A percentile compares a stretch with the other conserved stretches of the same genome.
Evolutionary conservation across 2,797 vertebrate genomes (phyloP).

Genomic region (Myotis vivesi): DNA sequence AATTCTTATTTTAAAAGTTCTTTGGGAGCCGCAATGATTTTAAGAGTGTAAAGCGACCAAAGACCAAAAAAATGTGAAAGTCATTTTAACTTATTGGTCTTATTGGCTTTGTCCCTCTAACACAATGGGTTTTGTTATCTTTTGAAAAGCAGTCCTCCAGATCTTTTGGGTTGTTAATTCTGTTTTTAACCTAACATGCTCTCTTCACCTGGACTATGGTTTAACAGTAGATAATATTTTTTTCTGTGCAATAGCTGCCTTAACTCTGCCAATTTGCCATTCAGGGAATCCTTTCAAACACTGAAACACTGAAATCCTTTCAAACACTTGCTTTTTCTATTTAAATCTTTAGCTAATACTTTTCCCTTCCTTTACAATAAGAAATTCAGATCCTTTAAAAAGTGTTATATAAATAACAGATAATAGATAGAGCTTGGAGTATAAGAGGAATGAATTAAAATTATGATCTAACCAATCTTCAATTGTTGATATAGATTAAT

Average conservation of each 20-base stretch:
- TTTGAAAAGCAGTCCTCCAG: neutral
- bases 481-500: neutral
- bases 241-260: neutral
- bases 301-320: slow-evolving; percentile 5
- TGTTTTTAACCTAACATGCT: neutral
- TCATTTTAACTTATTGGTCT: neutral
- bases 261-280: neutral
- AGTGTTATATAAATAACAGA: neutral
- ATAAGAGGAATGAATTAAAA: slow-evolving; percentile 8
- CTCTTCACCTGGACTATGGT: neutral
- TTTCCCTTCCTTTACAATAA: neutral
- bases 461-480: neutral
- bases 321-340: neutral
- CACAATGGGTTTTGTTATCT: neutral
- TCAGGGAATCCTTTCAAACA: neutral
- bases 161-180: neutral
- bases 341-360: neutral
- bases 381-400: slow-evolving; percentile 3
- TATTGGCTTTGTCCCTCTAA: neutral
- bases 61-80: neutral
- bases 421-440: neutral
- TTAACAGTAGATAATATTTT: neutral
- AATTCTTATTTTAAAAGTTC: neutral
- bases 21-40: neutral
- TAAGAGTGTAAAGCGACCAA: neutral